Evolutionary conservation across 2,888 invertebrate genomes (phyloP), one percentile per base, ranked within the genome.

Genomic region (Drosophila anceps): DNA sequence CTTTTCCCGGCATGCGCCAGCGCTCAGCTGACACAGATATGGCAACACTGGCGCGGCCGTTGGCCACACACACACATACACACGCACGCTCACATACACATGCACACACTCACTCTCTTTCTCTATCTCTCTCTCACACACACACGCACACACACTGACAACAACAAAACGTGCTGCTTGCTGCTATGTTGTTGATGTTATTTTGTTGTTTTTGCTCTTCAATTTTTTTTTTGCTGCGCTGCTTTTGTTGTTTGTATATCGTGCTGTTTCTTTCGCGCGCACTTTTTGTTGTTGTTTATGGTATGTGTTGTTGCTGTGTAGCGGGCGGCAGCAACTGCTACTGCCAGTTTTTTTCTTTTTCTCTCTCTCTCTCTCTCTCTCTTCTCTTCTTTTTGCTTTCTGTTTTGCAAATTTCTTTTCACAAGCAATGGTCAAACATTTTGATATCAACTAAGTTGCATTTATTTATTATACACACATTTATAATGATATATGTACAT

Each of bases 1-100:
- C 50, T 35, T 29, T 24, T 24, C 20, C 67, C 73, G 78, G 81
- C 77, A 81, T 72, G 68, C 61, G 72, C 41, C n/a, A 46, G 39
- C 55, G 50, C 66, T 73, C 67, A 67, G 81, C 55, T 81, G 83
- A 80, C 81, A 83, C 80, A 69, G 80, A 81, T 81, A 79, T 73
- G 80, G 82, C 80, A 80, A 79, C 80, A 64, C 81, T 81, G 81
- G 69, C 53, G 7, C 44, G 55, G 62, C 76, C 69, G 66, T 66
- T 72, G 51, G 55, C 55, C 66, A 62, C 58, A 63, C 37, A 35
- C 37, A 67, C 50, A 53, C 29, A 76, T 15, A 48, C 41, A 39
- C 39, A 46, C 35, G 44, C 39, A 50, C 15, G 54, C n/a, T n/a
- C n/a, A 41, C 27, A 37, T 29, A 46, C 15, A 29, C 13, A 63